A percentile compares a stretch with the other conserved stretches of the same genome.
These are phyloP conservation scores for Eilema caniola DNA, from an alignment of 2,888 invertebrate species.

Conservation along the genomic window DNA sequence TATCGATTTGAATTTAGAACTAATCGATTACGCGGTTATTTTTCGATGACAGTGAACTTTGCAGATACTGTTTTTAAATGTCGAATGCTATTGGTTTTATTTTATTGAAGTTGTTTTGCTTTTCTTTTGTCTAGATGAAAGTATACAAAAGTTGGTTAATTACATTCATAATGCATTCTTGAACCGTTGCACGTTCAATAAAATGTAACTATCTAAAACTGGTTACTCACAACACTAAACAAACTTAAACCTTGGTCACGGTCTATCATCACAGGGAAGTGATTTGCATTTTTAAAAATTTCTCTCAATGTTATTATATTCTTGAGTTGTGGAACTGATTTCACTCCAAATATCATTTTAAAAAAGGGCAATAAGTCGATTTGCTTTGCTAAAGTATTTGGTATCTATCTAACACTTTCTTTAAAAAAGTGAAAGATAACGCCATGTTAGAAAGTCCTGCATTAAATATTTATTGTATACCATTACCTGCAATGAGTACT, in stretches of 20 bases:
- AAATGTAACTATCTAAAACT: constrained; percentile 29
- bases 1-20: constrained; percentile 32
- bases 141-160: constrained; percentile 29
- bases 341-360: not conserved
- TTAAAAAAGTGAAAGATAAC: constrained; percentile 15
- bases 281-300: constrained; percentile 11
- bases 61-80: not conserved
- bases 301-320: not conserved
- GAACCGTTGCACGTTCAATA: constrained; percentile 28
- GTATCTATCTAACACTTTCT: not conserved
- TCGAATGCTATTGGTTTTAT: not conserved
- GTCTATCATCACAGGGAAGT: constrained; percentile 20
- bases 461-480: constrained; percentile 12
- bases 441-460: constrained; percentile 6
- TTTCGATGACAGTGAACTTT: constrained; percentile 22
- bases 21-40: constrained; percentile 15
- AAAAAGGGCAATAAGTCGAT: not conserved
- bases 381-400: not conserved
- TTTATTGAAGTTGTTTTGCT: not conserved
- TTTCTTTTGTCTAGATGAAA: not conserved
- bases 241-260: constrained; percentile 17
- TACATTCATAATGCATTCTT: constrained; percentile 30
- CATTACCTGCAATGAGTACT: not conserved
- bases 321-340: not conserved
- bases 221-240: constrained; percentile 26